These are phyloP conservation scores for Trachymyrmex cornetzi DNA, from an alignment of 1,140 invertebrate genomes.

Conservation along the genomic window DNA sequence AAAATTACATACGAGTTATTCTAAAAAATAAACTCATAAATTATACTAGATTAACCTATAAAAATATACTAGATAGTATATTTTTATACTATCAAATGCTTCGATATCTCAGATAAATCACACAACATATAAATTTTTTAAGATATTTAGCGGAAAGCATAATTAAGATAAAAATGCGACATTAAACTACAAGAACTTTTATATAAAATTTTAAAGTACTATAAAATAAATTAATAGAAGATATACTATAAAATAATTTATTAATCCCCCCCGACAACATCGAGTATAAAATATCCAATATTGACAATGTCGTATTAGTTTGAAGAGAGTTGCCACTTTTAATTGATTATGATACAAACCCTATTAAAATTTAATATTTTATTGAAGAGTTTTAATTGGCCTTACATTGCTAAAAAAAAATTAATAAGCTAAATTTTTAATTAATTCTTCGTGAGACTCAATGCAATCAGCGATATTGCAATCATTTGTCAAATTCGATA, in stretches of 20 bases:
- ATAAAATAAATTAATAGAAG: constrained; percentile 5
- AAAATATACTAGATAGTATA: background rate
- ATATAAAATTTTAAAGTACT: background rate
- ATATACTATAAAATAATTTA: background rate
- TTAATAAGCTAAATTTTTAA: background rate
- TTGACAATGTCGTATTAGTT: background rate
- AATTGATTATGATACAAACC: background rate
- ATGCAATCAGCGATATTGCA: constrained; percentile 31
- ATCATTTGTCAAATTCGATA: constrained; percentile 10
- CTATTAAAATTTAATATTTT: background rate
- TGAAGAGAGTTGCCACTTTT: background rate
- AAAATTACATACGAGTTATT: background rate
- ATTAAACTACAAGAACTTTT: background rate
- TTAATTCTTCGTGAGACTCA: background rate
- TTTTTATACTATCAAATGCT: background rate
- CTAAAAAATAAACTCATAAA: no score
- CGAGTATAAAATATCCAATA: background rate
- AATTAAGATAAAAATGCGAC: background rate
- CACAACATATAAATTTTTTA: constrained; percentile 11
- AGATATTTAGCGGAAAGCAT: background rate
- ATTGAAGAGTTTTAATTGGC: background rate
- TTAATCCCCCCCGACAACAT: background rate
- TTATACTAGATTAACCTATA: no score
- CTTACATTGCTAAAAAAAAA: background rate
- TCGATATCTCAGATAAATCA: background rate